These are phyloP conservation scores for Rhinella marina DNA, from an alignment of 2,797 vertebrate genomes.

Conservation along the genomic window DNA sequence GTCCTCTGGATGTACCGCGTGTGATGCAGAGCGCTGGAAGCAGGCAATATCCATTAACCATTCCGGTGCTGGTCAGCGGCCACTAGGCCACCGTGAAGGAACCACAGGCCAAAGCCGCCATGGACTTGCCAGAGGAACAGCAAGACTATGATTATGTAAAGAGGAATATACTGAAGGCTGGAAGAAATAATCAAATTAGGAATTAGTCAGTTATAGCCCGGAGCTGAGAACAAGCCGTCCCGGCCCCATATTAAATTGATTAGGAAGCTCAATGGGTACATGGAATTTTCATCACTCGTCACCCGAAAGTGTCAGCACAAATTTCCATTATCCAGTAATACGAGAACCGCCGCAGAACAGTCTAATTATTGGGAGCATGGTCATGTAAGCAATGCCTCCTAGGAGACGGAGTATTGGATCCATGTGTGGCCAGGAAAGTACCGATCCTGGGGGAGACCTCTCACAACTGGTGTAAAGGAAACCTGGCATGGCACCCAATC, in stretches of 20 bases:
- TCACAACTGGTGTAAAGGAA: no score
- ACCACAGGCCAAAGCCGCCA: no score
- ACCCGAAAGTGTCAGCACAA: neutral
- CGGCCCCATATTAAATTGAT: no score
- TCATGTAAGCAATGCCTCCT: no score
- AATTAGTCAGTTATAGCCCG: neutral
- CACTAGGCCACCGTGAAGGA: no score
- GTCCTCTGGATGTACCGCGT: neutral
- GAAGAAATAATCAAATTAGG: neutral
- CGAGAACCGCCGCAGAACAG: neutral
- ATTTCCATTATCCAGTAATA: neutral
- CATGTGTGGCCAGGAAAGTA: neutral
- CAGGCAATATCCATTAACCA: neutral
- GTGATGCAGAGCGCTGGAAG: neutral
- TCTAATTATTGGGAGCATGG: neutral
- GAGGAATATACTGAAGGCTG: neutral
- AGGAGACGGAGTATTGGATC: neutral
- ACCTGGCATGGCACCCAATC: no score
- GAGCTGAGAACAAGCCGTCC: neutral
- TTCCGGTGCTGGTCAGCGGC: neutral
- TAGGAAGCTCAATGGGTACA: neutral
- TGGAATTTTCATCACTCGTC: neutral
- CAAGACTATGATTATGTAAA: neutral
- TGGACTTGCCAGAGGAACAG: no score
- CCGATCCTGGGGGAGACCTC: no score